A percentile compares a stretch with the other conserved stretches of the same genome.
phyloP scores from a whole-genome alignment of 92 coral and sea anemone genomes.

The Umimayanthus kanabou region DNA sequence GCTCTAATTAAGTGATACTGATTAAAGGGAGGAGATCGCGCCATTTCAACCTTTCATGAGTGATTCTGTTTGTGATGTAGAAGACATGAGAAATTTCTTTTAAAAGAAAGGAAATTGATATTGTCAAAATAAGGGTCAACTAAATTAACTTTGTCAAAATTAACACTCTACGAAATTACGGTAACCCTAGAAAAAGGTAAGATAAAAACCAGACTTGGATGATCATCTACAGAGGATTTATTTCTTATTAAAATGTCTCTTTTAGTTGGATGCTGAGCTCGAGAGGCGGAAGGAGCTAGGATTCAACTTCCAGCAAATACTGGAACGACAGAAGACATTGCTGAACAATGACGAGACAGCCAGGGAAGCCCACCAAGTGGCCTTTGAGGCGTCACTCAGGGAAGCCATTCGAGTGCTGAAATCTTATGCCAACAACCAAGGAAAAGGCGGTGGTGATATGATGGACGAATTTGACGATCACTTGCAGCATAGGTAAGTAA shows the following conservation, averaged over 20 bases:
- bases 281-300: slow-evolving; percentile 97
- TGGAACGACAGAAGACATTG: slow-evolving; percentile 78
- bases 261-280: slow-evolving; percentile 89
- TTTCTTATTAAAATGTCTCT: not conserved
- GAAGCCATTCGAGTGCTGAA: slow-evolving; percentile 92
- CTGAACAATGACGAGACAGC: slow-evolving; percentile 89
- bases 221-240: no score
- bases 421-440: slow-evolving; percentile 68
- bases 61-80: no score
- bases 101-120: no score
- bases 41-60: no score
- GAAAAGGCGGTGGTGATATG: slow-evolving; percentile 54
- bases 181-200: no score
- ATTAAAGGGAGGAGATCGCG: no score
- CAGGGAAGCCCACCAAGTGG: slow-evolving; percentile 91
- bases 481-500: slow-evolving; percentile 74
- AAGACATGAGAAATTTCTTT: no score
- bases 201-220: no score
- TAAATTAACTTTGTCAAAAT: no score
- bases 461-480: slow-evolving; percentile 77
- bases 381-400: slow-evolving; percentile 84
- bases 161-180: no score
- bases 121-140: no score
- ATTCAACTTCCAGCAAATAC: slow-evolving; percentile 90
- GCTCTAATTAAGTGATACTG: no score